Base-by-base conservation (phyloP, 2,888 invertebrate genomes). In the Scaptomyza polygonia region DNA sequence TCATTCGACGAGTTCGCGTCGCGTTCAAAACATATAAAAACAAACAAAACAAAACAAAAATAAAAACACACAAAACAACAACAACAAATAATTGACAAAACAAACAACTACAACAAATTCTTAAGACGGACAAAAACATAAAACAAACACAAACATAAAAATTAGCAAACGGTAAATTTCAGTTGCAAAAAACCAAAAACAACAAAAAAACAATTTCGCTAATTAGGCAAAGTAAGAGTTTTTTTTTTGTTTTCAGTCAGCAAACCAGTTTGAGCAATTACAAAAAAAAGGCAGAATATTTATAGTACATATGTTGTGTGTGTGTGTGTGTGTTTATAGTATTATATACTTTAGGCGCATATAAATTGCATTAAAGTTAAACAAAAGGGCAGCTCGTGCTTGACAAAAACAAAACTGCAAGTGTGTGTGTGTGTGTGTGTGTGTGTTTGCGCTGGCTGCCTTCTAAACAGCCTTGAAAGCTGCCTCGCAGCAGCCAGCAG, bases 401-500 rank as follows among this genome's bases (percentile, higher is more conserved):
- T 76, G 75, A 76, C 80, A 77, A 79, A 67, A 79, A 71, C 54
- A 77, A 64, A 64, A 77, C 57, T 59, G 43, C 64, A 57, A 71
- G 59, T 75, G 64, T 65, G 34, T 43, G 56, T 57, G 54, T 51
- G 53, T 49, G 43, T 66, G 57, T 69, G 55, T 62, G 47, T 59
- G 55, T 68, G 44, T 64, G 36, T 51, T 56, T 61, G 69, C 55
- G 66, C 53, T 79, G 63, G 61, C 69, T 86, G 75, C 71, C 87
- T 88, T 88, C 88, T 84, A 71, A 88, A 85, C 88, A 85, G 84
- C 84, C 84, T 85, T 85, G 84, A 85, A 81, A 88, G 81, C 88
- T 88, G 87, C 70, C 67, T 62, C 64, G 64, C 61, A 64, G 63
- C 63, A 59, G 61, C 62, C 59, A 62, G 62, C 62, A 61, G 59